These are phyloP conservation scores for Drosophila arawakana DNA, from an alignment of 1,140 invertebrate genomes.

Conservation along the genomic window DNA sequence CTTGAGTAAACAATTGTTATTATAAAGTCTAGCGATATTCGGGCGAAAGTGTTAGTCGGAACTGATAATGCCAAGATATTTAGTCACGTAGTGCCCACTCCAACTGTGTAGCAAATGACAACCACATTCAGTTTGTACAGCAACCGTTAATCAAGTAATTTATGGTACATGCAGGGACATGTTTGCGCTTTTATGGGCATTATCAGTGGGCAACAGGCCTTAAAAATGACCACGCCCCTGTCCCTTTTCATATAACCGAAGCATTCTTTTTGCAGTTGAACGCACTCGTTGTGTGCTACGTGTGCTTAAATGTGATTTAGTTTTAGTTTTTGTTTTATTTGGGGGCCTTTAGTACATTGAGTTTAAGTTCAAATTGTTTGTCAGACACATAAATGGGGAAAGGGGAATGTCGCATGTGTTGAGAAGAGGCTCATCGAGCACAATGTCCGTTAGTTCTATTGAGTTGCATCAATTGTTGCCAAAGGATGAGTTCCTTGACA, in stretches of 20 bases:
- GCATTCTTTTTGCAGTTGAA: slow-evolving; percentile 20
- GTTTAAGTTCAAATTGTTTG: slow-evolving; percentile 51
- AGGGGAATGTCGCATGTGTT: slow-evolving; percentile 11
- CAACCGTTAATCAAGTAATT: slow-evolving; percentile 57
- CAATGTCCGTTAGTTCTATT: neutral
- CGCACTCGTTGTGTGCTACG: slow-evolving; percentile 10
- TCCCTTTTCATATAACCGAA: neutral
- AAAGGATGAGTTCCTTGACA: slow-evolving; percentile 1
- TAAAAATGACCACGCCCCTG: slow-evolving; percentile 1
- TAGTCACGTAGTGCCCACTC: neutral
- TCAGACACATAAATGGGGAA: neutral
- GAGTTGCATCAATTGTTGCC: slow-evolving; percentile 13
- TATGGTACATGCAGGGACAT: slow-evolving; percentile 32
- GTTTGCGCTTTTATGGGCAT: slow-evolving; percentile 41
- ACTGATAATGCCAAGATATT: neutral
- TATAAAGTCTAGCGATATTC: neutral
- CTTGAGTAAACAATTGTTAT: no score
- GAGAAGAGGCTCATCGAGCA: slow-evolving; percentile 1
- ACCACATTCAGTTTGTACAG: neutral
- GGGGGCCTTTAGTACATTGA: slow-evolving; percentile 38
- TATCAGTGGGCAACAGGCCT: slow-evolving; percentile 52
- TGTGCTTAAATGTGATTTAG: neutral
- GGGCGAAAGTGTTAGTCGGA: slow-evolving; percentile 5
- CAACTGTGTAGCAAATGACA: neutral
- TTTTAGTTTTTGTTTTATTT: slow-evolving; percentile 16